Evolutionary conservation across 1,140 invertebrate genomes (phyloP), one percentile per base, ranked within the genome.

Genomic region (Asobara japonica): DNA sequence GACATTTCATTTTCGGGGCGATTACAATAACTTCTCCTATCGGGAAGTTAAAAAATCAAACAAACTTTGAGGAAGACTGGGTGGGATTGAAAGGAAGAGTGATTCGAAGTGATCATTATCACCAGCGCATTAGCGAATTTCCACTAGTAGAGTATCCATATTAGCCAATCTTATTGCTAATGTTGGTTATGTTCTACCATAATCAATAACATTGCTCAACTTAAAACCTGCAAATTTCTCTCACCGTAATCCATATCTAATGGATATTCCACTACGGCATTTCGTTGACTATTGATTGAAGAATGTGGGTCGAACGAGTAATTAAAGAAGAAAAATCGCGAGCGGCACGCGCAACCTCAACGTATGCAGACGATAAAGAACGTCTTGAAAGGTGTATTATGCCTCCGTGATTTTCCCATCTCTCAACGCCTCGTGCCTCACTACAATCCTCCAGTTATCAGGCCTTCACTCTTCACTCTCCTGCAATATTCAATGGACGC

Each of bases 361-460:
- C 60, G 27, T 33, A 33, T 30, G 31, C 25, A n/a, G 60, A 31
- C 67, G 45, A 56, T 51, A 29, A 18, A 68, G 27, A 33, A 30
- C 29, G 18, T 11, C 18, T 25, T 62, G 68, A 27, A 60, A 64
- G 27, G 61, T 64, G 69, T 65, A 45, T 38, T 29, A 45, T 69
- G 64, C 65, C 71, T 61, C 60, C 69, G 22, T 56, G 25, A 56
- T 25, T 56, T 56, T 65, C 64, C 29, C 65, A 27, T 61, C 60
- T 72, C 65, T 72, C 62, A 66, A 66, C 48, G 31, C 64, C 64
- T 67, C 38, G 29, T 13, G 65, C 65, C n/a, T n/a, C n/a, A n/a
- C n/a, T n/a, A 41, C 71, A 64, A 72, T 56, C 51, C 51, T 56
- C 25, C 22, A 56, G 51, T 56, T 45, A 56, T 56, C 51, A 45